Evolutionary conservation across 2,113 vertebrate genomes (phyloP), one percentile per base, ranked within the genome.

Genomic region (Tapirus terrestris): DNA sequence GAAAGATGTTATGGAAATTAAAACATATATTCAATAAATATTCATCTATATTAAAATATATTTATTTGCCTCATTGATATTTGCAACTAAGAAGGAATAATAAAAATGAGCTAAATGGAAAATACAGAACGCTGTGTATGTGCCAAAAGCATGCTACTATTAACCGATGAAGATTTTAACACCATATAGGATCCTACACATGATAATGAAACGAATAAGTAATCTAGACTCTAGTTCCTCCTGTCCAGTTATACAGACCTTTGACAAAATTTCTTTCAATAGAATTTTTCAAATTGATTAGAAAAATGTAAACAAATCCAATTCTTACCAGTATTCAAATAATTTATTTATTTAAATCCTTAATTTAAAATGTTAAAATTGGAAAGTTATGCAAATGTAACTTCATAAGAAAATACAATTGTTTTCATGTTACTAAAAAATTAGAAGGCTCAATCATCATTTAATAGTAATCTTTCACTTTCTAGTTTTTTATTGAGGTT

Each of bases 131-230:
- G 18, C 36, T 51, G 3, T 48, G 25, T 67, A 51, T 82, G n/a
- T 87, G 12, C 12, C 61, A 39, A 96, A 61, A 85, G 20, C 20
- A 84, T 76, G 33, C 31, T 65, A 25, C 17, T 61, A 36, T 60
- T 79, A 93, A 31, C 53, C 73, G 33, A 87, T 17, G 43, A 92
- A 91, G 3, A 95, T 83, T 60, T 73, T 61, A 94, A 61, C 2
- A 43, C 4, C 27, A 76, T 60, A 16, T 96, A 76, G 85, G n/a
- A 90, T 51, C 9, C 18, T 81, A 70, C 7, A 63, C 4, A 45
- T 39, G 70, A 65, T n/a, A 90, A 61, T 48, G 91, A 81, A 84
- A 95, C 79, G 83, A 60, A 92, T 83, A 91, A 91, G 12, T 33
- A 85, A 48, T 36, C 45, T 86, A 68, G 27, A 91, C 75, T 89